Base-by-base conservation (phyloP, 2,888 invertebrate species). In the Entomobrya proxima region DNA sequence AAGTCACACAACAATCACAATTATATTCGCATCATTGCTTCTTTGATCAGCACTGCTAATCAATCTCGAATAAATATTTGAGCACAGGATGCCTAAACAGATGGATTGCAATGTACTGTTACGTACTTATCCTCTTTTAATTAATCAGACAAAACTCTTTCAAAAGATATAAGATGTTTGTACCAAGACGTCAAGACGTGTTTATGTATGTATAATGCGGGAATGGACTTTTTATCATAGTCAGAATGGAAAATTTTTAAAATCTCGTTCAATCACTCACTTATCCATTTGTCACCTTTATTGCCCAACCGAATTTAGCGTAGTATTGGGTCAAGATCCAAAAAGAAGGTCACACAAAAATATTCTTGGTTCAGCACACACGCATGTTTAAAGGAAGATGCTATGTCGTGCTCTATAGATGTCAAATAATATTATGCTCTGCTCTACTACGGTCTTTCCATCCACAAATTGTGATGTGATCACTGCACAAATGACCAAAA, bases 211-310 rank as follows among this genome's bases (percentile, higher is more conserved):
- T 3, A 9, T 15, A 35, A 1, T 6, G 2, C 18, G 27, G 27
- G 1, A 13, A 44, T n/a, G 44, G 15, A 2, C 44, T 15, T 18
- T 15, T 30, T 21, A 32, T 37, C 35, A 6, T 9, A 44, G 40
- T 77, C 52, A 27, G 85, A 85, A 80, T 85, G 85, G 85, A 85
- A 85, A 85, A 80, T 85, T 85, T 80, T 85, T 58, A 67, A 85
- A 75, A 55, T 55, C 37, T 52, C 44, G 47, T 27, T 50, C 50
- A 21, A 37, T n/a, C 37, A 50, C 40, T 79, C 24, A 50, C 44
- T 79, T 67, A 35, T 50, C 32, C 44, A 61, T 21, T 61, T 75
- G 52, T 75, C 50, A 32, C 18, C 13, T 55, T 32, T 52, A 24
- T 50, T 75, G 15, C 18, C 35, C 55, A 75, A 75, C 75, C 75